Conservation (phyloP, 2,113 vertebrate genomes). For the Tychaedon coryphoeus region DNA sequence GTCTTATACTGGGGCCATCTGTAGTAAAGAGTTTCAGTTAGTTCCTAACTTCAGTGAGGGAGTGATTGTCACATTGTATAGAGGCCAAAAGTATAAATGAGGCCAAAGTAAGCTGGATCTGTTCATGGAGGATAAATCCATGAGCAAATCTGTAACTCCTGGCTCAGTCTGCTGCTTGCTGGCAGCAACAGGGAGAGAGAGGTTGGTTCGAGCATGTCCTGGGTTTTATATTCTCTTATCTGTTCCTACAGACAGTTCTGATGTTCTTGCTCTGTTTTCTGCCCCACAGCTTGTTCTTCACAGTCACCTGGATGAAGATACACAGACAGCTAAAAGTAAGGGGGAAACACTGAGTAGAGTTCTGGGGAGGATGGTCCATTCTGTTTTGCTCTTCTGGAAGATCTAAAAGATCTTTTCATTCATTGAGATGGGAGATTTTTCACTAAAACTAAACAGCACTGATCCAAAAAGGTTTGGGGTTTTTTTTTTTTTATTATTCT, state of each 20-base stretch:
- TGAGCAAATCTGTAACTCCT: background rate
- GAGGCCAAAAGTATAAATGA: background rate
- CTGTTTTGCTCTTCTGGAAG: background rate
- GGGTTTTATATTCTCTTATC: background rate
- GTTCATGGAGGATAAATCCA: background rate
- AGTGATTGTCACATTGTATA: background rate
- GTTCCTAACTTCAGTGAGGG: background rate
- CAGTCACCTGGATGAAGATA: constrained; percentile 54
- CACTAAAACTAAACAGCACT: background rate
- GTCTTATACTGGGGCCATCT: background rate
- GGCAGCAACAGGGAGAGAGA: background rate
- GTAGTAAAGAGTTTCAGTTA: background rate
- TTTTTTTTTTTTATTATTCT: background rate
- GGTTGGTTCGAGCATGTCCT: background rate
- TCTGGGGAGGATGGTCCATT: background rate
- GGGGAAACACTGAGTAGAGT: background rate
- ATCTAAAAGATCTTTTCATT: background rate
- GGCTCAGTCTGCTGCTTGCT: background rate
- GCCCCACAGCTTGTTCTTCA: constrained; percentile 60
- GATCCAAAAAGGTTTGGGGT: background rate
- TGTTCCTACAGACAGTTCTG: background rate
- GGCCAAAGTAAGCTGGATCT: background rate
- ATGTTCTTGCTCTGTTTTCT: constrained; percentile 4
- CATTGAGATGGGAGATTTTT: background rate
- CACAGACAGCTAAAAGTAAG: constrained; percentile 63